Evolutionary conservation across 2,113 vertebrate species (phyloP).

Genomic region (Dipodomys ordii): DNA sequence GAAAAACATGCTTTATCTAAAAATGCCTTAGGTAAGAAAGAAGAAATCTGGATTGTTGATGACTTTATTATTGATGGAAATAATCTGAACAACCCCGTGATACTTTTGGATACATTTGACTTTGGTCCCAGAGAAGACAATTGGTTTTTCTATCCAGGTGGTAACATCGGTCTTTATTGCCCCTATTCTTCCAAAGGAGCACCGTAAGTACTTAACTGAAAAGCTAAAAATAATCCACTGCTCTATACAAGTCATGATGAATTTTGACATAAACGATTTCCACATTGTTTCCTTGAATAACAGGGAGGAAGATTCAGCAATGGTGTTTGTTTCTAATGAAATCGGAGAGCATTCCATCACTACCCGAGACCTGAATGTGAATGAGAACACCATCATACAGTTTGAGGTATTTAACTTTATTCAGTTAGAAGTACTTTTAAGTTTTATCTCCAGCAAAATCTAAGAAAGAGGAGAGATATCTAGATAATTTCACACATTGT

Average conservation of each 20-base stretch:
- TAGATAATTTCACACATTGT: conserved; percentile 31
- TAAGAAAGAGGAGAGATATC: neutral
- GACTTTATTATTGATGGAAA: conserved; percentile 98
- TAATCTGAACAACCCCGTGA: conserved; percentile 91
- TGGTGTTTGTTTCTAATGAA: conserved; percentile 98
- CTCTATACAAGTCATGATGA: neutral
- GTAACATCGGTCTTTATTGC: conserved; percentile 97
- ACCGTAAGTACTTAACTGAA: conserved; percentile 89
- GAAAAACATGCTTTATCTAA: conserved; percentile 65
- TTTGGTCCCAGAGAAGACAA: conserved; percentile 94
- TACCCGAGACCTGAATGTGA: conserved; percentile 95
- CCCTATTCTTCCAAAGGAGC: conserved; percentile 95
- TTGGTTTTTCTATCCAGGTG: conserved; percentile 98
- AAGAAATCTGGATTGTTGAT: conserved; percentile 99
- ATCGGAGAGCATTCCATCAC: conserved; percentile 97
- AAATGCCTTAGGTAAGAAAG: conserved; percentile 94
- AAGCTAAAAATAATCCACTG: neutral
- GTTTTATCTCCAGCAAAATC: conserved; percentile 38
- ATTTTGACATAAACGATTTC: neutral
- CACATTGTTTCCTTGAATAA: conserved; percentile 59
- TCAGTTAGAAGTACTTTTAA: conserved; percentile 37
- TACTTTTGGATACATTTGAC: conserved; percentile 96
- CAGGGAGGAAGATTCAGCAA: conserved; percentile 97
- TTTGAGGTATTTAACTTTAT: conserved; percentile 93
- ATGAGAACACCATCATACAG: conserved; percentile 98